These are phyloP conservation scores for Neoascia interrupta DNA, from an alignment of 2,888 invertebrate species.

Conservation along the genomic window DNA sequence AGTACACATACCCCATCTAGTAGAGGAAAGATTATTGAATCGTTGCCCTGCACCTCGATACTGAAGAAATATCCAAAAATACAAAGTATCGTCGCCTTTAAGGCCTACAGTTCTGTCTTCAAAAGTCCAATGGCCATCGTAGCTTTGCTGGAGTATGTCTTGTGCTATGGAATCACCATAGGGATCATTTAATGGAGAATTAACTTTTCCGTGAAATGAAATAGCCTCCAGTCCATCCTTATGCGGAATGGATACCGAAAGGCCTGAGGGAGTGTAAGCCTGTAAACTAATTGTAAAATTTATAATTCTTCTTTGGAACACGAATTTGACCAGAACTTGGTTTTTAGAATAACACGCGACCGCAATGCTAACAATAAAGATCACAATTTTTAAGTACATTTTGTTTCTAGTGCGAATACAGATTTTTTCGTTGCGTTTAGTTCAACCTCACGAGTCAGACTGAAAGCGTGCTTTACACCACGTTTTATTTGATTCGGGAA, in stretches of 20 bases:
- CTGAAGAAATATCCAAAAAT: slow-evolving; percentile 49
- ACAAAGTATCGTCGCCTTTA: slow-evolving; percentile 11
- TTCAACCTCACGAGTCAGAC: too few relatives aligned
- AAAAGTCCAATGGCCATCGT: slow-evolving; percentile 45
- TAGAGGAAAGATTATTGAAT: too few relatives aligned
- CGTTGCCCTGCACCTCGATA: slow-evolving; percentile 40
- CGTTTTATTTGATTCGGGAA: too few relatives aligned
- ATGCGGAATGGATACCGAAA: slow-evolving; percentile 29
- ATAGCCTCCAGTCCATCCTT: slow-evolving; percentile 29
- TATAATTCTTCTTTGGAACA: neutral
- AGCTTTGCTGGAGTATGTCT: slow-evolving; percentile 15
- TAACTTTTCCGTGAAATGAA: slow-evolving; percentile 51
- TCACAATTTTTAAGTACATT: neutral
- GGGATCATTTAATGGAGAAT: neutral
- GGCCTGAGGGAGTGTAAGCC: slow-evolving; percentile 30
- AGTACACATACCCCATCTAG: too few relatives aligned
- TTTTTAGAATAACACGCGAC: neutral
- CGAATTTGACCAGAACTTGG: slow-evolving; percentile 12
- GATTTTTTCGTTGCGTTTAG: too few relatives aligned
- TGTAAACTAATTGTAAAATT: slow-evolving; percentile 20
- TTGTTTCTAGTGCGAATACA: neutral
- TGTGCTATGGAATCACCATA: slow-evolving; percentile 4
- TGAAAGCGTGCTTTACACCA: neutral
- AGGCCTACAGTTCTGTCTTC: slow-evolving; percentile 13
- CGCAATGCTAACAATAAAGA: neutral